Evolutionary conservation across 1,140 invertebrate genomes (phyloP).

Genomic region (Idris sp.): DNA sequence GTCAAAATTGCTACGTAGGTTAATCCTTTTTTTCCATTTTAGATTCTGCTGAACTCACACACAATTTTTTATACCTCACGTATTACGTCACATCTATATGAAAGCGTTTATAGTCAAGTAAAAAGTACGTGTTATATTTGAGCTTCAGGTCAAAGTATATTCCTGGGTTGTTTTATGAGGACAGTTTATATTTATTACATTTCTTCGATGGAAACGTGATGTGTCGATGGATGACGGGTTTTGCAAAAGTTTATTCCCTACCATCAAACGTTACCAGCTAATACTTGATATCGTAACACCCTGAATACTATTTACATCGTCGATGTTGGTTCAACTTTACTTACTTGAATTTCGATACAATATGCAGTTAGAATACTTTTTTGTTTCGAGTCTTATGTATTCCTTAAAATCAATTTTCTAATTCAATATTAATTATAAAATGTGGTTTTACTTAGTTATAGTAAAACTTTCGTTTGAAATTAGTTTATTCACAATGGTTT

Average conservation of each 20-base stretch:
- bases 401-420: no score
- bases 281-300: constrained; percentile 38
- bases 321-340: no score
- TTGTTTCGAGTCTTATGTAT: no score
- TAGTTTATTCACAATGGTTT: no score
- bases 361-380: no score
- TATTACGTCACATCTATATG: constrained; percentile 65
- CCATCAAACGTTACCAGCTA: constrained; percentile 38
- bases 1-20: no score
- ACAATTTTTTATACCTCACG: constrained; percentile 55
- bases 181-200: constrained; percentile 67
- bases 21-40: no score
- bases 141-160: constrained; percentile 46
- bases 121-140: constrained; percentile 61
- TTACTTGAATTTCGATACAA: no score
- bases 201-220: constrained; percentile 58
- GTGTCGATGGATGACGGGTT: constrained; percentile 39
- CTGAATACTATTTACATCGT: constrained; percentile 52
- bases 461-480: no score
- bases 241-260: constrained; percentile 29
- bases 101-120: constrained; percentile 56
- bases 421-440: no score
- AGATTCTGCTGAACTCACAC: no score
- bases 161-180: constrained; percentile 61
- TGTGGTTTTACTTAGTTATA: no score